Conservation (phyloP, 2,113 vertebrate species). For the Picathartes gymnocephalus region DNA sequence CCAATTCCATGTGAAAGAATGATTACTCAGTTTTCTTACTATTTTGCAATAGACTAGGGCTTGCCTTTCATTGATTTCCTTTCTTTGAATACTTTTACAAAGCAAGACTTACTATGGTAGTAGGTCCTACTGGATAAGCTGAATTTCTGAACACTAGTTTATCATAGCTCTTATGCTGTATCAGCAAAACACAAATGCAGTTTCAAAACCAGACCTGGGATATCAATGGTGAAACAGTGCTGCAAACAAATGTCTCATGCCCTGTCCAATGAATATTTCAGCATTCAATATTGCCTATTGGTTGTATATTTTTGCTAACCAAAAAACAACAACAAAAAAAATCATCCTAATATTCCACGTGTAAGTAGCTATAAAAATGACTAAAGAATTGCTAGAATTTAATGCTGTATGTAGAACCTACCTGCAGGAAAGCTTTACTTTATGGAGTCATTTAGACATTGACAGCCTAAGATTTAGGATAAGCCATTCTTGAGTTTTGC, state of each 20-base stretch:
- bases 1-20: accelerated
- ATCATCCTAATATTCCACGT: not conserved
- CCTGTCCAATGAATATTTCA: not conserved
- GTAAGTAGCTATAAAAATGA: conserved; percentile 4
- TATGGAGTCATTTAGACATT: conserved; percentile 11
- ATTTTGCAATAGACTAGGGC: not conserved
- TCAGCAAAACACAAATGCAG: not conserved
- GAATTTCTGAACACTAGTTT: not conserved
- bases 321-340: not conserved
- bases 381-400: not conserved
- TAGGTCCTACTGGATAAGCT: not conserved
- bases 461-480: not conserved
- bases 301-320: not conserved
- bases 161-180: accelerated
- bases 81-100: not conserved
- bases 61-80: not conserved
- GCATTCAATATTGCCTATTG: not conserved
- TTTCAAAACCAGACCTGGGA: not conserved
- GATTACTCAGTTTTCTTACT: not conserved
- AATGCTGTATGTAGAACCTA: not conserved
- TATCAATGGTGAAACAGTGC: not conserved
- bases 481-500: not conserved
- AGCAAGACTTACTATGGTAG: not conserved
- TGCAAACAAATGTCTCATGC: not conserved
- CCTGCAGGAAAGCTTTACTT: not conserved